Evolutionary conservation across 2,888 invertebrate genomes (phyloP).

Genomic region (Laothoe populi): DNA sequence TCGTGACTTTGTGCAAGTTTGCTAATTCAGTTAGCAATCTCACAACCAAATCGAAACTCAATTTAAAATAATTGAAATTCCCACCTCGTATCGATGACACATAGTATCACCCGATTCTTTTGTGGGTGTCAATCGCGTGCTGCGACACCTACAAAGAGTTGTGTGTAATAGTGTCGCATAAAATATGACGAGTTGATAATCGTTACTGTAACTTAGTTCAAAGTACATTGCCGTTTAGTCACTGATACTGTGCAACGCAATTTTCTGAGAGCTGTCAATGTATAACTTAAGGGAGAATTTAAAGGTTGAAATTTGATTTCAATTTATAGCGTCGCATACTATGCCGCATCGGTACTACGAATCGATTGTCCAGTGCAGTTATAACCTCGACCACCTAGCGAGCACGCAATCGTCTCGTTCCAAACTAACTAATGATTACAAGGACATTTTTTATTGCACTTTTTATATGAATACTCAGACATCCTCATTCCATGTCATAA

Average conservation of each 20-base stretch:
- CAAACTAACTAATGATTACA: slow-evolving; percentile 56
- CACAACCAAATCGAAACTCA: slow-evolving; percentile 47
- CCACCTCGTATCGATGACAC: slow-evolving; percentile 48
- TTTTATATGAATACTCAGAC: slow-evolving; percentile 32
- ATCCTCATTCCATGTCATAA: slow-evolving; percentile 23
- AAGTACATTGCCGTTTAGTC: slow-evolving; percentile 41
- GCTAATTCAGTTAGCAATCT: slow-evolving; percentile 18
- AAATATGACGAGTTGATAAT: background rate
- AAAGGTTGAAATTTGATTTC: slow-evolving; percentile 59
- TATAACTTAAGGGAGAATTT: slow-evolving; percentile 43
- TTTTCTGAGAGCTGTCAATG: slow-evolving; percentile 44
- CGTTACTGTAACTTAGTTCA: slow-evolving; percentile 7
- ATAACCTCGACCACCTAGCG: slow-evolving; percentile 74
- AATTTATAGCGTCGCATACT: slow-evolving; percentile 73
- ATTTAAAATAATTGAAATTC: slow-evolving; percentile 53
- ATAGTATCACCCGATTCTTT: slow-evolving; percentile 60
- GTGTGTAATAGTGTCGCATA: slow-evolving; percentile 37
- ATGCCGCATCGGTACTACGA: slow-evolving; percentile 76
- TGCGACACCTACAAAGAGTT: slow-evolving; percentile 47
- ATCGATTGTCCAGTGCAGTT: slow-evolving; percentile 81
- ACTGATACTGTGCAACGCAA: slow-evolving; percentile 13
- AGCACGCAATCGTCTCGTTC: slow-evolving; percentile 76
- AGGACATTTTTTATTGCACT: slow-evolving; percentile 50
- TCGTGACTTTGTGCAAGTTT: slow-evolving; percentile 15
- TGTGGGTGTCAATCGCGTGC: slow-evolving; percentile 53